Percentiles rank a stretch among this genome's conserved stretches.
Conservation (phyloP, 2,113 vertebrate species). For the Ctenodactylus gundi region DNA sequence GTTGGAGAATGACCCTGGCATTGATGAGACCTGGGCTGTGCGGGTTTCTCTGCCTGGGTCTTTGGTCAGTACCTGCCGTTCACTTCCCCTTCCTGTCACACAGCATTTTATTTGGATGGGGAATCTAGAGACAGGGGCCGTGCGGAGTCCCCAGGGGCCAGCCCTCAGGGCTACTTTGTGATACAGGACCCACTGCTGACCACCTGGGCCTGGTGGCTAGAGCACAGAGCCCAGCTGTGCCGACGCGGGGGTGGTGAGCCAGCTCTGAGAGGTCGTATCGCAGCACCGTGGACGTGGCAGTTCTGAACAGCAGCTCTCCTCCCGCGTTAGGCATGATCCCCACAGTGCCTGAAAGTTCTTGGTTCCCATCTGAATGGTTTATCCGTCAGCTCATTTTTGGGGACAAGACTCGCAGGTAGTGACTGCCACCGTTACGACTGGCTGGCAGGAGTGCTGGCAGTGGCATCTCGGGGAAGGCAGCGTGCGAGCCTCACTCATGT, state of each 20-base stretch:
- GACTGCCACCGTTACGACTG: not conserved
- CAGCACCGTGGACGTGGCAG: not conserved
- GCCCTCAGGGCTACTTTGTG: not conserved
- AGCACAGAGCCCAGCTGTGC: not conserved
- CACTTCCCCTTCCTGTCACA: not conserved
- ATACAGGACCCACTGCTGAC: not conserved
- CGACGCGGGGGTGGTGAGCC: no score
- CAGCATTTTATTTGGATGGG: not conserved
- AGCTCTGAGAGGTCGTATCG: not conserved
- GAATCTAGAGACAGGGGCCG: not conserved
- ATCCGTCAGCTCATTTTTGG: not conserved
- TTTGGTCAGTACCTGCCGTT: not conserved
- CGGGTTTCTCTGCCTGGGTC: not conserved
- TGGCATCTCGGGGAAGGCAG: not conserved
- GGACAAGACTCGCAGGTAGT: not conserved
- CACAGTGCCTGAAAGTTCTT: not conserved
- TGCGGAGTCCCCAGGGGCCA: not conserved
- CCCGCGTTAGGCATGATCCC: accelerated
- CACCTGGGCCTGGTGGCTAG: not conserved
- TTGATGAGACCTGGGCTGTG: not conserved
- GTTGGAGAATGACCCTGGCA: not conserved
- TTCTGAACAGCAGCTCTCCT: not conserved
- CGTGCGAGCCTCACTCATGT: not conserved
- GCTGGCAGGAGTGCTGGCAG: not conserved
- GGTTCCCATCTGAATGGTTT: not conserved